Evolutionary conservation across 2,888 invertebrate genomes (phyloP).

Genomic region (Frankliniella intonsa): DNA sequence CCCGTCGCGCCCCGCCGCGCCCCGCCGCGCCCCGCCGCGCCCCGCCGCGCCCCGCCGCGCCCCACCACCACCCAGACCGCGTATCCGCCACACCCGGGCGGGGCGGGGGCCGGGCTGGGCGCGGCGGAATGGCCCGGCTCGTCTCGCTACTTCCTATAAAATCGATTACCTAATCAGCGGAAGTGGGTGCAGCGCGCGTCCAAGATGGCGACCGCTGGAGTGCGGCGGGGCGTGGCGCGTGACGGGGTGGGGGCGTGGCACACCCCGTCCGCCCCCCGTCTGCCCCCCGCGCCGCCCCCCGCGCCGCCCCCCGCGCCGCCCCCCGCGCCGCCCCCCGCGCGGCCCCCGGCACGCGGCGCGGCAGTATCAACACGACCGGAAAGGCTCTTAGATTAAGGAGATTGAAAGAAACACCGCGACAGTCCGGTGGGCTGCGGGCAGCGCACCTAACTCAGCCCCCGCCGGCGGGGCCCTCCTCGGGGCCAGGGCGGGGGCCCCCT

Average conservation of each 20-base stretch:
- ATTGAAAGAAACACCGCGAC: constrained; percentile 22
- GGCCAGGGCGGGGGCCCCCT: neutral
- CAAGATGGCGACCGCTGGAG: constrained; percentile 11
- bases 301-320: too few relatives aligned
- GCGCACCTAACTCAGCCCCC: neutral
- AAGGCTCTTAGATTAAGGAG: constrained; percentile 26
- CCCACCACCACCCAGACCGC: neutral
- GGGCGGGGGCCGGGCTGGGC: neutral
- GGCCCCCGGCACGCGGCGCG: neutral
- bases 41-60: neutral
- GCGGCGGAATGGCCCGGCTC: neutral
- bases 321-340: too few relatives aligned
- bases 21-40: neutral
- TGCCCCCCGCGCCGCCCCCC: too few relatives aligned
- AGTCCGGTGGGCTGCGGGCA: neutral
- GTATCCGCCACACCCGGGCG: too few relatives aligned
- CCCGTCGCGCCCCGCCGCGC: neutral
- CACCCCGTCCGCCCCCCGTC: neutral
- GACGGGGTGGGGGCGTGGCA: neutral
- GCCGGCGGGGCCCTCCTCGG: neutral
- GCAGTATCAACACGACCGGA: constrained; percentile 20
- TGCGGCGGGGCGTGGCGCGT: neutral
- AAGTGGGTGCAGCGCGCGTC: constrained; percentile 25
- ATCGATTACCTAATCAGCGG: constrained; percentile 26
- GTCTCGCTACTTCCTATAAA: constrained; percentile 14